These are phyloP conservation scores for Phataginus tetradactyla DNA, from an alignment of 2,797 vertebrate species.

Conservation along the genomic window DNA sequence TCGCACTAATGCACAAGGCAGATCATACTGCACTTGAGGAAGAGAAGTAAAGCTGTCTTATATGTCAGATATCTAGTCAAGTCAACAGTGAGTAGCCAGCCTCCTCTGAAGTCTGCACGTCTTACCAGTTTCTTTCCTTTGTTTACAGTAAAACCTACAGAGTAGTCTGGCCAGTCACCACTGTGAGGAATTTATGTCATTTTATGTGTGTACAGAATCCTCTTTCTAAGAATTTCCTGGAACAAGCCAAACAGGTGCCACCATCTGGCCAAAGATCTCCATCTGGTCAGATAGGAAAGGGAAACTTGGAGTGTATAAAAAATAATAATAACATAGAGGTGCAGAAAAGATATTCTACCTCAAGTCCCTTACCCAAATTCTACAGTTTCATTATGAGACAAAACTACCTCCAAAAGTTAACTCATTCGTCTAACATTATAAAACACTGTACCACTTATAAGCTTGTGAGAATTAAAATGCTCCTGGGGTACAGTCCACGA, in stretches of 20 bases:
- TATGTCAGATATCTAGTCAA: background rate
- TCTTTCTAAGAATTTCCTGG: constrained; percentile 40
- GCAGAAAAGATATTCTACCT: background rate
- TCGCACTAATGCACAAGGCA: background rate
- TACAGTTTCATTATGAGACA: background rate
- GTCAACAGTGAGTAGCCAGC: background rate
- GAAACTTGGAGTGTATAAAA: background rate
- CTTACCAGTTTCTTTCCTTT: background rate
- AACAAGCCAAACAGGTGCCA: background rate
- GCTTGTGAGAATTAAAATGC: background rate
- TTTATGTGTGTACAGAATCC: background rate
- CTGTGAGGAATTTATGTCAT: background rate
- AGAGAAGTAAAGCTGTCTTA: background rate
- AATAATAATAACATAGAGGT: background rate
- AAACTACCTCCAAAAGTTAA: background rate
- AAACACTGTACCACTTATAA: background rate
- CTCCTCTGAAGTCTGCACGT: background rate
- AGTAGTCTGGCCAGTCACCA: background rate
- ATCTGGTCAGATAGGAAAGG: background rate
- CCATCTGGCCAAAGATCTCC: background rate
- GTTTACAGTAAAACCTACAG: background rate
- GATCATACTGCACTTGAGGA: background rate
- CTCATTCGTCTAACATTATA: background rate
- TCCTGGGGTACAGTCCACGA: background rate
- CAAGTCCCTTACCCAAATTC: background rate